A percentile compares a stretch with the other conserved stretches of the same genome.
These are phyloP conservation scores for Rhimphoctona megacephalus DNA, from an alignment of 2,888 invertebrate genomes.

Conservation along the genomic window DNA sequence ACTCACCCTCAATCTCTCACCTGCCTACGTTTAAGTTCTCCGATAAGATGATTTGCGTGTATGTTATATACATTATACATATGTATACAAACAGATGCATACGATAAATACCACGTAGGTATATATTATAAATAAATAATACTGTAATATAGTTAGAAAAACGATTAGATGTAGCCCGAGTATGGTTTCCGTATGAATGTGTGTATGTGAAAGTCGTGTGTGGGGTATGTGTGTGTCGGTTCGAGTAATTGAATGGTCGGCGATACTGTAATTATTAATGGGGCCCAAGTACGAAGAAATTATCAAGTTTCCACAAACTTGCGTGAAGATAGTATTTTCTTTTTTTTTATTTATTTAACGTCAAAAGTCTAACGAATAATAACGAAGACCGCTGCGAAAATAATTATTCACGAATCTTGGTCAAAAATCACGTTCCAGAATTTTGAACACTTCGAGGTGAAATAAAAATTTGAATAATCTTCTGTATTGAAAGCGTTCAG, in stretches of 20 bases:
- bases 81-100: slow-evolving; percentile 50
- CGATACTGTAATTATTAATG: slow-evolving; percentile 63
- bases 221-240: not conserved
- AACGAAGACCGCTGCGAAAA: not conserved
- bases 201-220: not conserved
- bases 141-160: slow-evolving; percentile 63
- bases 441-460: not conserved
- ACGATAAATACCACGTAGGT: slow-evolving; percentile 61
- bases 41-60: slow-evolving; percentile 63
- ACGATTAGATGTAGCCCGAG: slow-evolving; percentile 47
- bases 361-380: not conserved
- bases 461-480: not conserved
- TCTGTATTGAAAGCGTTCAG: not conserved
- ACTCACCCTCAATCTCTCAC: slow-evolving; percentile 93
- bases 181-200: slow-evolving; percentile 44
- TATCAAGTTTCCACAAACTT: slow-evolving; percentile 39
- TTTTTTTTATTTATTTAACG: not conserved
- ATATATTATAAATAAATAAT: slow-evolving; percentile 56
- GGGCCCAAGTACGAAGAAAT: slow-evolving; percentile 64
- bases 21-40: slow-evolving; percentile 89
- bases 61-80: slow-evolving; percentile 57
- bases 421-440: not conserved
- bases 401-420: not conserved
- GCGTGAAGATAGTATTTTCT: slow-evolving; percentile 13
- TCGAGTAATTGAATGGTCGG: slow-evolving; percentile 29